These are phyloP conservation scores for Drosophila atripex DNA, from an alignment of 2,888 invertebrate genomes.

Conservation along the genomic window DNA sequence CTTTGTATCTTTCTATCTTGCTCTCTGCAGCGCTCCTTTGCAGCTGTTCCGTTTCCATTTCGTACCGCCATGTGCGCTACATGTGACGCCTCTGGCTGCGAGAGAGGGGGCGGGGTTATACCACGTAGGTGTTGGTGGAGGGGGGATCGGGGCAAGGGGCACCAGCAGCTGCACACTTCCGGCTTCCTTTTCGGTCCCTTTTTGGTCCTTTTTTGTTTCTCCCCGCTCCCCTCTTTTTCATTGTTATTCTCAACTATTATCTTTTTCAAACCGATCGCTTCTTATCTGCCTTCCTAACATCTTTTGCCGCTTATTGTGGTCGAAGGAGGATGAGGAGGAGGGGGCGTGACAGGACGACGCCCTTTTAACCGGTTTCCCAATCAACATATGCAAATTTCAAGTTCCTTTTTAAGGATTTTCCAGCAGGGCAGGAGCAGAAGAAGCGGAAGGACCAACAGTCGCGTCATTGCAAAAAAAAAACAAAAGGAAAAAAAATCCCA, in stretches of 20 bases:
- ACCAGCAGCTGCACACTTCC: slow-evolving; percentile 52
- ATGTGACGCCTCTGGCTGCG: slow-evolving; percentile 30
- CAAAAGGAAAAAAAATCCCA: slow-evolving; percentile 18
- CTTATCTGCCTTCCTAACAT: slow-evolving; percentile 17
- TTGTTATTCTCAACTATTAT: background rate
- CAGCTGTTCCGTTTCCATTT: slow-evolving; percentile 17
- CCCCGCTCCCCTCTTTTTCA: background rate
- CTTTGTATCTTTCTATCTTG: background rate
- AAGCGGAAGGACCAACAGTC: background rate
- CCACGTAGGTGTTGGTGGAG: too few species aligned
- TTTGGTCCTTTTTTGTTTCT: slow-evolving; percentile 37
- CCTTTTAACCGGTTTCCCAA: slow-evolving; percentile 27
- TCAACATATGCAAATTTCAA: slow-evolving; percentile 41
- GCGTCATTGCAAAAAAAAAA: background rate
- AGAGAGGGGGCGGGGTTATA: background rate
- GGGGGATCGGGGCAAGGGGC: too few species aligned
- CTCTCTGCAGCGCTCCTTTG: slow-evolving; percentile 11
- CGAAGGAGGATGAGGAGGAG: background rate
- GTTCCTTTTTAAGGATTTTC: slow-evolving; percentile 8
- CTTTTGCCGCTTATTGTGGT: slow-evolving; percentile 4
- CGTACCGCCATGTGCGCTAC: slow-evolving; percentile 44
- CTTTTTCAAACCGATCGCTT: slow-evolving; percentile 31
- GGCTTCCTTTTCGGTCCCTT: slow-evolving; percentile 41
- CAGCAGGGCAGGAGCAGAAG: background rate
- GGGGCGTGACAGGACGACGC: slow-evolving; percentile 13